Conservation (phyloP, 2,113 vertebrate species). For the Sinocyclocheilus maitianheensis region DNA sequence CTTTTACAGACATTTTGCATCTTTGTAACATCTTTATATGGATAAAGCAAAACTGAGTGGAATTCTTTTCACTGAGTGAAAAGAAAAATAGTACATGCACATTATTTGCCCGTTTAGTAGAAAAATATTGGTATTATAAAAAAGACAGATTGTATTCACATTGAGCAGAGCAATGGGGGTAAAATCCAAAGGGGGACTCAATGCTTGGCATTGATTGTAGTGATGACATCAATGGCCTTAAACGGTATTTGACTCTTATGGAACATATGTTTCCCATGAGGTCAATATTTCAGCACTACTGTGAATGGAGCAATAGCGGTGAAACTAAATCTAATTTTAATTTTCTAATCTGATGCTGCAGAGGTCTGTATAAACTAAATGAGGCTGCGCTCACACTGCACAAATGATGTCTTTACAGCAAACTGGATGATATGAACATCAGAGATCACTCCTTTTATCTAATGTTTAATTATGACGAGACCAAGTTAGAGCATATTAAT, state of each 20-base stretch:
- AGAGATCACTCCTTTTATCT: constrained; percentile 8
- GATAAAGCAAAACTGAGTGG: too few relatives aligned
- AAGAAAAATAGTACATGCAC: too few relatives aligned
- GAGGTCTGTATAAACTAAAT: neutral
- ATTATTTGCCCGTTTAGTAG: too few relatives aligned
- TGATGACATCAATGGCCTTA: constrained; percentile 2
- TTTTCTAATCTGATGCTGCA: neutral
- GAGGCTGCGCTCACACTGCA: neutral
- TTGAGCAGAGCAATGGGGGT: too few relatives aligned
- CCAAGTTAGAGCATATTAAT: neutral
- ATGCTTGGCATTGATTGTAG: constrained; percentile 1
- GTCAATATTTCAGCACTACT: constrained; percentile 11
- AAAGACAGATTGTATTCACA: too few relatives aligned
- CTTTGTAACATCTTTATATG: too few relatives aligned
- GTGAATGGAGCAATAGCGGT: neutral
- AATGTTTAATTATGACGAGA: neutral
- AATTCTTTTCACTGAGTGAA: too few relatives aligned
- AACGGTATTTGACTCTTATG: neutral
- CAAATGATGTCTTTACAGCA: neutral
- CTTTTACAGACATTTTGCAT: too few relatives aligned
- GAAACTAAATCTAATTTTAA: constrained; percentile 28
- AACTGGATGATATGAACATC: neutral
- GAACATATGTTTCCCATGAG: constrained; percentile 20
- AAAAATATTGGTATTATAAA: too few relatives aligned
- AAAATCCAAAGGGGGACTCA: too few relatives aligned